Evolutionary conservation across 2,797 vertebrate species (phyloP).

Genomic region (Corythornis leucogaster): DNA sequence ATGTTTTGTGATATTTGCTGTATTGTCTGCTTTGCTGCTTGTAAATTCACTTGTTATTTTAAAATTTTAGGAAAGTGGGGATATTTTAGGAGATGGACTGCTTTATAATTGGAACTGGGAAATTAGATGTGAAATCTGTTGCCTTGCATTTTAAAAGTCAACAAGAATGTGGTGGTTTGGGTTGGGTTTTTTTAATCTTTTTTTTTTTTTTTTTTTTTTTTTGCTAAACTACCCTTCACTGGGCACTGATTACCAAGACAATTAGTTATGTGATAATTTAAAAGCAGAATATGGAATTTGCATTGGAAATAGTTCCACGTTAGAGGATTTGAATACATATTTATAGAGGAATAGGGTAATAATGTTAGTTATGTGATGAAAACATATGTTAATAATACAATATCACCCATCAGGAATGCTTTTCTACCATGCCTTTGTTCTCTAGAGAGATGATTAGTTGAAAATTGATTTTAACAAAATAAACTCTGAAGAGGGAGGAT

Average conservation of each 20-base stretch:
- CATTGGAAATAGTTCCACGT: background rate
- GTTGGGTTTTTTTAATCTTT: too few relatives aligned
- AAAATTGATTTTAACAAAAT: background rate
- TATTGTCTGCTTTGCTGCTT: background rate
- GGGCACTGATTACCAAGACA: background rate
- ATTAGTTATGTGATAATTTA: background rate
- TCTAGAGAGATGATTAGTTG: background rate
- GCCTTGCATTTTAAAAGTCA: background rate
- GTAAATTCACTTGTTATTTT: background rate
- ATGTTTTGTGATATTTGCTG: background rate
- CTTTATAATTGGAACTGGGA: background rate
- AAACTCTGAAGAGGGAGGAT: background rate
- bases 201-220: background rate
- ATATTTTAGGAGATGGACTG: background rate
- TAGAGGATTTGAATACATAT: background rate
- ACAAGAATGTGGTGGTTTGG: background rate
- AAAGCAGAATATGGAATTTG: background rate
- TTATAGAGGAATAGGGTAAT: background rate
- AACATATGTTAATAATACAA: background rate
- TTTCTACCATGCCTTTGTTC: background rate
- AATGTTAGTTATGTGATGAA: background rate
- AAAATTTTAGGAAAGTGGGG: background rate
- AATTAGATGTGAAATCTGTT: background rate
- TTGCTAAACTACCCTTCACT: background rate
- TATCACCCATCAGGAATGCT: background rate